Conservation (phyloP, 2,888 invertebrate genomes). For the Eurois occulta region DNA sequence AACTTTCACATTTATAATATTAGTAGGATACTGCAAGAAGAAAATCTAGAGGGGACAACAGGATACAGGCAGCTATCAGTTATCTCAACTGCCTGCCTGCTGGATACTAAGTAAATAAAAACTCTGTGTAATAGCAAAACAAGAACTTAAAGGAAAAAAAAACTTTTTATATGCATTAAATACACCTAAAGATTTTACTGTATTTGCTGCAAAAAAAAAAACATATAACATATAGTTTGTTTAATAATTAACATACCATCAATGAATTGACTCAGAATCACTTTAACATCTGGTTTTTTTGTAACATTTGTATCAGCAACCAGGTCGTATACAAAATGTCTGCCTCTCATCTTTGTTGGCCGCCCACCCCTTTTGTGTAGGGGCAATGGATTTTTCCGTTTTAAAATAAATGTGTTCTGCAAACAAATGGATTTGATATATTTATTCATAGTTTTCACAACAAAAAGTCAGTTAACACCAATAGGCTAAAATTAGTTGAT, state of each 20-base stretch:
- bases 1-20: too few relatives aligned
- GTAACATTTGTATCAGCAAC: conserved; percentile 91
- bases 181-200: too few relatives aligned
- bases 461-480: neutral
- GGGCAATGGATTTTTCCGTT: conserved; percentile 90
- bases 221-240: neutral
- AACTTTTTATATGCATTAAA: too few relatives aligned
- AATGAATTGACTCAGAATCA: conserved; percentile 93
- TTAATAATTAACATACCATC: conserved; percentile 86
- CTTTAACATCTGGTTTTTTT: conserved; percentile 90
- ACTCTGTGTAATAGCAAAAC: neutral
- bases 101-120: neutral
- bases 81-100: neutral
- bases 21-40: neutral
- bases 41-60: neutral
- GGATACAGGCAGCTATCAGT: neutral
- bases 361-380: conserved; percentile 91
- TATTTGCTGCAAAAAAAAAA: neutral
- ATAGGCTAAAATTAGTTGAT: neutral
- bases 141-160: neutral
- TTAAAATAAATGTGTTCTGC: conserved; percentile 94
- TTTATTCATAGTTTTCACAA: neutral
- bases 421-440: conserved; percentile 68
- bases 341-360: conserved; percentile 88
- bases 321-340: conserved; percentile 94